phyloP scores from a whole-genome alignment of 2,888 invertebrate genomes.

The Andrena flavipes region DNA sequence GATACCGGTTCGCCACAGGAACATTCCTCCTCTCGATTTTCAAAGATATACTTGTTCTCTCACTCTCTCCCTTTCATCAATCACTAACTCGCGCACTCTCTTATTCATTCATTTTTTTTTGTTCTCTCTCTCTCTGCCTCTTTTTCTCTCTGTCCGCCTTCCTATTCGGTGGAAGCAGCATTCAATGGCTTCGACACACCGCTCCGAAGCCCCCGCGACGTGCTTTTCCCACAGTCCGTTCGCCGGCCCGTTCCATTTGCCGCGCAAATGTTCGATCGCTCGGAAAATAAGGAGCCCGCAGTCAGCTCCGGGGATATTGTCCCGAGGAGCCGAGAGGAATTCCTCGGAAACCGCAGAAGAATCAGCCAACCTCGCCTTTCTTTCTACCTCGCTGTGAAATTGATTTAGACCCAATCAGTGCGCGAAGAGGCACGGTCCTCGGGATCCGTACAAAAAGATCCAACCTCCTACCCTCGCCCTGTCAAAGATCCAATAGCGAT shows the following conservation, averaged over 20 bases:
- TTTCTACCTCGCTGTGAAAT: slow-evolving; percentile 48
- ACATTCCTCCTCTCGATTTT: slow-evolving; percentile 47
- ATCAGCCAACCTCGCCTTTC: not conserved
- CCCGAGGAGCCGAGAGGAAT: not conserved
- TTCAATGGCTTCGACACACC: slow-evolving; percentile 71
- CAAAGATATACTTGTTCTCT: slow-evolving; percentile 50
- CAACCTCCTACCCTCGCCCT: too few species aligned
- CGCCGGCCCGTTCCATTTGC: slow-evolving; percentile 57
- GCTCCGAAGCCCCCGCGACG: slow-evolving; percentile 55
- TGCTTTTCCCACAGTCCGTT: slow-evolving; percentile 66
- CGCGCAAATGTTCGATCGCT: slow-evolving; percentile 70
- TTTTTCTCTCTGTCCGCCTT: not conserved
- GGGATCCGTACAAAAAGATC: not conserved
- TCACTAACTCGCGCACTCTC: not conserved
- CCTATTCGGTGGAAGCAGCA: slow-evolving; percentile 12
- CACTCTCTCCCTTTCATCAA: slow-evolving; percentile 47
- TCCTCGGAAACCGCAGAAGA: slow-evolving; percentile 52
- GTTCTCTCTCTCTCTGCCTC: slow-evolving; percentile 33
- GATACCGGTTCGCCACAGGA: slow-evolving; percentile 37
- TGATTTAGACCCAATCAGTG: slow-evolving; percentile 33
- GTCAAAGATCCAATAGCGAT: too few species aligned
- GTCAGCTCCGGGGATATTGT: slow-evolving; percentile 15
- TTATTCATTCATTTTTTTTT: slow-evolving; percentile 35
- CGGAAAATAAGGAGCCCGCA: slow-evolving; percentile 65
- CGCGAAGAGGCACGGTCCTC: not conserved